Evolutionary conservation across 2,888 invertebrate genomes (phyloP).

Genomic region (Sinopyrophorus schimmeli): DNA sequence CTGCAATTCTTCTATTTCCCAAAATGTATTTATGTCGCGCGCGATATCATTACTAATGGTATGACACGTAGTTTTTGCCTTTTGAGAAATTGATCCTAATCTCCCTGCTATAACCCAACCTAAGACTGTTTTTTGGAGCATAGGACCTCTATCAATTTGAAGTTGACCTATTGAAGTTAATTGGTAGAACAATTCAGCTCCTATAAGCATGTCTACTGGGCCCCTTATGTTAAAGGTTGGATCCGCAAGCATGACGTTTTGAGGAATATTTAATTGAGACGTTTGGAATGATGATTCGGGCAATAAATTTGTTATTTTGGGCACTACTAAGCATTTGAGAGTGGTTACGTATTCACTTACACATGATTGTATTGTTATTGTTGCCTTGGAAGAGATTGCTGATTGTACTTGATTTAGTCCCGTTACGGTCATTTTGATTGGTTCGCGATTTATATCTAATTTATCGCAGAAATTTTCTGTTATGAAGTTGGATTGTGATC

Average conservation of each 20-base stretch:
- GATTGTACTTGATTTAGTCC: constrained; percentile 14
- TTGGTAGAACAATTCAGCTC: constrained; percentile 11
- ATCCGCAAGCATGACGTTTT: constrained; percentile 19
- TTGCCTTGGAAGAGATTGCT: constrained; percentile 5
- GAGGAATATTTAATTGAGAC: constrained; percentile 6
- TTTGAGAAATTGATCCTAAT: no score
- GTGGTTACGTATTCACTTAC: constrained; percentile 15
- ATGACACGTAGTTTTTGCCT: not conserved
- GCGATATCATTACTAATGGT: not conserved
- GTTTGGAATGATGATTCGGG: constrained; percentile 3
- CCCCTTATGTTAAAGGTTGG: constrained; percentile 1
- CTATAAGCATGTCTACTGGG: constrained; percentile 20
- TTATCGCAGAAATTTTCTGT: constrained; percentile 7
- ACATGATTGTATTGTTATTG: constrained; percentile 7
- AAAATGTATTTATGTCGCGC: constrained; percentile 33
- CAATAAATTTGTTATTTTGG: constrained; percentile 18
- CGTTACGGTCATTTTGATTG: constrained; percentile 14
- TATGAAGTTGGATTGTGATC: no score
- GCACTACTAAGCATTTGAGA: constrained; percentile 16
- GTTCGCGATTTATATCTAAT: constrained; percentile 11
- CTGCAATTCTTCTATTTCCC: constrained; percentile 38
- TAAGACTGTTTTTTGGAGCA: constrained; percentile 21
- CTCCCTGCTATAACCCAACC: constrained; percentile 18
- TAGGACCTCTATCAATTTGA: constrained; percentile 2
- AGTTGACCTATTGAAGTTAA: constrained; percentile 17